These are phyloP conservation scores for Drosophila quinaria DNA, from an alignment of 2,888 invertebrate genomes.

Conservation along the genomic window DNA sequence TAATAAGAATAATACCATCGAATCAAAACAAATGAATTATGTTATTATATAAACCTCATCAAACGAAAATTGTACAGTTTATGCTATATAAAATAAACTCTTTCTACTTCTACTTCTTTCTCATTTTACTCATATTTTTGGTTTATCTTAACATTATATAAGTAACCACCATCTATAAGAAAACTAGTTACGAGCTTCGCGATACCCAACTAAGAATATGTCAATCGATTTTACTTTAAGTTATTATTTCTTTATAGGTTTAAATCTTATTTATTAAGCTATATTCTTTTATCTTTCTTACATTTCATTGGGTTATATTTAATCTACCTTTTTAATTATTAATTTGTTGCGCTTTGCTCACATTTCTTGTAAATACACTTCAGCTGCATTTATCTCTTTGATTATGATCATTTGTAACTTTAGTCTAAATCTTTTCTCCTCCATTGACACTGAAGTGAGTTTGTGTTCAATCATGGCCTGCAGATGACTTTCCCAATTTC, in stretches of 20 bases:
- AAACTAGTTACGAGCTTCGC: constrained; percentile 41
- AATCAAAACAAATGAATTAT: constrained; percentile 41
- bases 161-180: constrained; percentile 30
- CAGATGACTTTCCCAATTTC: constrained; percentile 14
- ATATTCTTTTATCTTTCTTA: neutral
- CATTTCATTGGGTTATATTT: neutral
- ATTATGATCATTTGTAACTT: neutral
- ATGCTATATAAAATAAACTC: constrained; percentile 46
- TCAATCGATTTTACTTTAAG: constrained; percentile 38
- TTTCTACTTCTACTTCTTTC: constrained; percentile 24
- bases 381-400: neutral
- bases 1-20: constrained; percentile 49
- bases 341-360: neutral
- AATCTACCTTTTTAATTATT: neutral
- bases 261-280: neutral
- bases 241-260: constrained; percentile 2
- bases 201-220: constrained; percentile 26
- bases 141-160: constrained; percentile 35
- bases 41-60: constrained; percentile 40
- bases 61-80: constrained; percentile 58
- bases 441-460: constrained; percentile 32
- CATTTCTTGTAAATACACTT: constrained; percentile 35
- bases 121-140: constrained; percentile 30
- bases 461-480: constrained; percentile 5
- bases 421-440: neutral